Conservation (phyloP, 2,888 invertebrate genomes). For the Steinernema carpocapsae region DNA sequence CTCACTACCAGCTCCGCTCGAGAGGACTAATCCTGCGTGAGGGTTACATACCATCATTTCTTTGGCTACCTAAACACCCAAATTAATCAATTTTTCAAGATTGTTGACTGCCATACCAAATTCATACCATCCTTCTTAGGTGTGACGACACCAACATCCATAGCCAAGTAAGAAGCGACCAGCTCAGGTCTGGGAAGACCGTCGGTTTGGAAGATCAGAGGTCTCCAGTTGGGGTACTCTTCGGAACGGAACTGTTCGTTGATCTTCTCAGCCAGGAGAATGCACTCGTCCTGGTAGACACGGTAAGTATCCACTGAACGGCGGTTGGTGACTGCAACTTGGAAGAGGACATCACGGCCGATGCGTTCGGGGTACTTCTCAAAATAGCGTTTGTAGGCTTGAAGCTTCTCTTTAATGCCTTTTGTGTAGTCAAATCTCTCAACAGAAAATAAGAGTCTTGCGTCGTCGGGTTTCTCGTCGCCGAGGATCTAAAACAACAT, state of each 20-base stretch:
- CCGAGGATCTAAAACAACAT: slow-evolving; percentile 56
- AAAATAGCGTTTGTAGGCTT: slow-evolving; percentile 65
- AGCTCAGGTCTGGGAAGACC: slow-evolving; percentile 64
- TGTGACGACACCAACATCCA: slow-evolving; percentile 69
- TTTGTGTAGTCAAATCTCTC: slow-evolving; percentile 69
- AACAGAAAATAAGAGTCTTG: slow-evolving; percentile 67
- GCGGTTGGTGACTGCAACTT: slow-evolving; percentile 68
- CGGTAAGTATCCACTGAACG: slow-evolving; percentile 68
- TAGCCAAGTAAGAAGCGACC: slow-evolving; percentile 68
- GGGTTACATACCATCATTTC: slow-evolving; percentile 69
- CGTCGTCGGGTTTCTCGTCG: slow-evolving; percentile 54
- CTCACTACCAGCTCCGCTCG: slow-evolving; percentile 67
- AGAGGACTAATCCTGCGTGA: slow-evolving; percentile 63
- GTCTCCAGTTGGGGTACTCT: slow-evolving; percentile 60
- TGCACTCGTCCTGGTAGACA: slow-evolving; percentile 68
- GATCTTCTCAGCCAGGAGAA: slow-evolving; percentile 62
- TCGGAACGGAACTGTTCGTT: slow-evolving; percentile 53
- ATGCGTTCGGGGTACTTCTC: slow-evolving; percentile 66
- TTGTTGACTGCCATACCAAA: slow-evolving; percentile 45
- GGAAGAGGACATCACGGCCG: slow-evolving; percentile 67
- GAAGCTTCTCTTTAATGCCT: slow-evolving; percentile 66
- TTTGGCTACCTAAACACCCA: slow-evolving; percentile 58
- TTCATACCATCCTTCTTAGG: slow-evolving; percentile 69
- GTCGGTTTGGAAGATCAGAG: slow-evolving; percentile 68
- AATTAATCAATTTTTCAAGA: not conserved